These are phyloP conservation scores for Pomatorhinus ruficollis DNA, from an alignment of 2,113 vertebrate genomes.

Conservation along the genomic window DNA sequence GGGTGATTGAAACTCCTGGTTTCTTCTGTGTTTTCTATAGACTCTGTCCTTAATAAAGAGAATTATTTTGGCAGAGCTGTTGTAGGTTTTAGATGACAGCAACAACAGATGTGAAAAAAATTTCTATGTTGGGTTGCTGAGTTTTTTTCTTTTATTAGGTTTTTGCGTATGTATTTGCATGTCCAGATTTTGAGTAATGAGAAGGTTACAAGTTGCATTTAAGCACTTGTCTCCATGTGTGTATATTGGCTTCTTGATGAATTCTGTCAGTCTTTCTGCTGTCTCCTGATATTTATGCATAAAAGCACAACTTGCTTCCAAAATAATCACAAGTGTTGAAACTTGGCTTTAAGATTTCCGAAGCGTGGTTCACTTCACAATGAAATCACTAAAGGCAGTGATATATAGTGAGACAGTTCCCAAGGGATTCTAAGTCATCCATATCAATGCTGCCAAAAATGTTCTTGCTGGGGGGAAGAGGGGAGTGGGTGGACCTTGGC, in stretches of 20 bases:
- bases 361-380: background rate
- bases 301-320: background rate
- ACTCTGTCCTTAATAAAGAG: background rate
- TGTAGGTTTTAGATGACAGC: background rate
- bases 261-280: background rate
- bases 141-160: background rate
- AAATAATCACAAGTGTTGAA: background rate
- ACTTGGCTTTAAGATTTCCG: background rate
- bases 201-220: background rate
- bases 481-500: background rate
- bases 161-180: background rate
- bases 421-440: background rate
- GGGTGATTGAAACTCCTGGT: background rate
- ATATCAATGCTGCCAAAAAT: background rate
- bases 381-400: background rate
- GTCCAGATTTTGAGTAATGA: background rate
- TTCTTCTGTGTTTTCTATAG: background rate
- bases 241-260: background rate
- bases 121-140: background rate
- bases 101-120: background rate
- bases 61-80: background rate
- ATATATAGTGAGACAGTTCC: background rate
- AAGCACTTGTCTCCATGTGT: background rate
- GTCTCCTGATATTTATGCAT: background rate
- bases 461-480: background rate